phyloP scores from a whole-genome alignment of 2,888 invertebrate species.

The Clusia tigrina region DNA sequence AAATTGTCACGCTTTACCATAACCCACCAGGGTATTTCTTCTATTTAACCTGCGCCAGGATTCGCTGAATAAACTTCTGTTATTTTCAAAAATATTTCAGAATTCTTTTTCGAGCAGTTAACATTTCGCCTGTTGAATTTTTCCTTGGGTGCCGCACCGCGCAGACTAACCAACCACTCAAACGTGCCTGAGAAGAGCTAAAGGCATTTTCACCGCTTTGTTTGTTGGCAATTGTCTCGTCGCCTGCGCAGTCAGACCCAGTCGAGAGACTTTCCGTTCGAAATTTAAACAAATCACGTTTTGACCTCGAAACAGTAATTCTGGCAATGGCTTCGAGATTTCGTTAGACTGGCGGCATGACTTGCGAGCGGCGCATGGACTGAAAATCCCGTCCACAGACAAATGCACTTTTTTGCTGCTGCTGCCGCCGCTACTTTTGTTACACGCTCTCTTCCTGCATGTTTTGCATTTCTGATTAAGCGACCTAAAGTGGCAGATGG shows the following conservation, averaged over 20 bases:
- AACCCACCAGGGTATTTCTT: too few relatives aligned
- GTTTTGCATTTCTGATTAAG: conserved; percentile 19
- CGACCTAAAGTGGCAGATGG: neutral
- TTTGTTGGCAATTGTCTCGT: neutral
- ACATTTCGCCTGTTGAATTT: too few relatives aligned
- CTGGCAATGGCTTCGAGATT: conserved; percentile 5
- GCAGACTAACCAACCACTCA: neutral
- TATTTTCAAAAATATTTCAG: too few relatives aligned
- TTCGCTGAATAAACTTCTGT: too few relatives aligned
- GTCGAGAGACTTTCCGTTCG: neutral
- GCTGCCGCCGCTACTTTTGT: neutral
- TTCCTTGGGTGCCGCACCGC: too few relatives aligned
- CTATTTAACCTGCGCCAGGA: too few relatives aligned
- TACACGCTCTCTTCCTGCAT: conserved; percentile 8
- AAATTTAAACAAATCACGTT: conserved; percentile 26
- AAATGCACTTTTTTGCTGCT: conserved; percentile 19
- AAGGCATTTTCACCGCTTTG: neutral
- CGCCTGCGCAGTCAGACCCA: neutral
- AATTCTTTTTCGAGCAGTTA: too few relatives aligned
- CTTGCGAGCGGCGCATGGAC: neutral
- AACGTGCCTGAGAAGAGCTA: neutral
- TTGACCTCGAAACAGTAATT: conserved; percentile 29
- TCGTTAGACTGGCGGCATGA: neutral
- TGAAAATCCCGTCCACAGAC: neutral
- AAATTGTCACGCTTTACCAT: too few relatives aligned